These are phyloP conservation scores for Pituophis catenifer DNA, from an alignment of 2,113 vertebrate species.

Conservation along the genomic window DNA sequence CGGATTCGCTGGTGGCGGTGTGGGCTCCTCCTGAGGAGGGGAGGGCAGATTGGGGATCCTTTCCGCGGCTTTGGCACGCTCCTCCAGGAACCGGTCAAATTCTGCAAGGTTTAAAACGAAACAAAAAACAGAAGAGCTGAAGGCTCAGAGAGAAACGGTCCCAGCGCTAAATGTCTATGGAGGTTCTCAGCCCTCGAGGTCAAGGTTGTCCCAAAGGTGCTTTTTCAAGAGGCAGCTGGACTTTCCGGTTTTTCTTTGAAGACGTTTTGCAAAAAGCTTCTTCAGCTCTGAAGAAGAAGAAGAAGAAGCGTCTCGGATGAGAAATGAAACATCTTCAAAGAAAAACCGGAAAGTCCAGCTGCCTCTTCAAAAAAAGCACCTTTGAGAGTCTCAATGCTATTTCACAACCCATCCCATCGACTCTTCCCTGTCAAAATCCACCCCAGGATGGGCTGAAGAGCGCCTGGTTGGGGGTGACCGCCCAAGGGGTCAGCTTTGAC, in stretches of 20 bases:
- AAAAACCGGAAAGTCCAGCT: no score
- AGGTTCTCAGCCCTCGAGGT: no score
- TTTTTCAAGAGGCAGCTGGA: no score
- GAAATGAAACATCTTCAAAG: no score
- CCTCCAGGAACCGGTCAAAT: constrained; percentile 97
- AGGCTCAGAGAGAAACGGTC: rapidly evolving
- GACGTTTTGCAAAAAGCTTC: no score
- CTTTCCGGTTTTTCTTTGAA: no score
- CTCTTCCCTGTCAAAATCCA: background rate
- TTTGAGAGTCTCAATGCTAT: background rate
- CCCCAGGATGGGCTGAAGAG: background rate
- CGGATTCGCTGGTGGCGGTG: constrained; percentile 62
- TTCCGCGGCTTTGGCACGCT: constrained; percentile 95
- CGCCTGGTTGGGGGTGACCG: background rate
- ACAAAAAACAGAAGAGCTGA: background rate
- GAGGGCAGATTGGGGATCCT: constrained; percentile 84
- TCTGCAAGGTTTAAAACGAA: constrained; percentile 74
- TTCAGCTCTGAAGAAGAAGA: no score
- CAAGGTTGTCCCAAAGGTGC: no score
- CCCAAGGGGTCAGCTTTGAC: background rate
- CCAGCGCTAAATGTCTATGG: rapidly evolving
- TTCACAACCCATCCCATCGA: rapidly evolving
- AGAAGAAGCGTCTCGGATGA: no score
- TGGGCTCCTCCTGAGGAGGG: constrained; percentile 76
- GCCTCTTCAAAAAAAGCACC: no score